phyloP scores from a whole-genome alignment of 2,888 invertebrate genomes.

The Ormia ochracea region DNA sequence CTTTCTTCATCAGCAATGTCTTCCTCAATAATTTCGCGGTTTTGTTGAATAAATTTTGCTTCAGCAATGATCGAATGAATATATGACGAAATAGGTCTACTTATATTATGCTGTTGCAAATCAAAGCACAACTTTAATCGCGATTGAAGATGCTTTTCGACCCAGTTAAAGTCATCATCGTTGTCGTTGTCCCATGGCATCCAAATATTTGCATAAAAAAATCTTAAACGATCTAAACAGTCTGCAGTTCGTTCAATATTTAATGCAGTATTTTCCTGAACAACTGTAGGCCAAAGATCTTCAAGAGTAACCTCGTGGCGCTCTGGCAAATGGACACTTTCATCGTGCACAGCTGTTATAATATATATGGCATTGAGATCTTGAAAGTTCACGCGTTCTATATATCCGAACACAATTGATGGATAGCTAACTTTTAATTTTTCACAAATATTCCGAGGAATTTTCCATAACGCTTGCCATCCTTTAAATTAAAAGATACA shows the following conservation, averaged over 20 bases:
- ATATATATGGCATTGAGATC: slow-evolving; percentile 78
- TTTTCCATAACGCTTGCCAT: slow-evolving; percentile 82
- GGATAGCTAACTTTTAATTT: slow-evolving; percentile 80
- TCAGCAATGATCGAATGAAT: slow-evolving; percentile 79
- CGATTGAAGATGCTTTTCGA: slow-evolving; percentile 78
- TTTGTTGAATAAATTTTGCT: slow-evolving; percentile 78
- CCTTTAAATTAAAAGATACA: slow-evolving; percentile 74
- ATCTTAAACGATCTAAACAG: slow-evolving; percentile 80
- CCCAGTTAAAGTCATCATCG: slow-evolving; percentile 80
- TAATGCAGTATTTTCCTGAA: slow-evolving; percentile 78
- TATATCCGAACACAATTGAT: slow-evolving; percentile 79
- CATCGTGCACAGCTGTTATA: slow-evolving; percentile 80
- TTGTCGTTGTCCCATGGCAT: slow-evolving; percentile 82
- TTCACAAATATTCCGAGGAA: slow-evolving; percentile 80
- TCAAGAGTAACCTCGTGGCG: slow-evolving; percentile 79
- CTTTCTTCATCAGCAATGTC: slow-evolving; percentile 74
- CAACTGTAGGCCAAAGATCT: slow-evolving; percentile 80
- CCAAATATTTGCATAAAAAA: slow-evolving; percentile 80
- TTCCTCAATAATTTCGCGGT: slow-evolving; percentile 77
- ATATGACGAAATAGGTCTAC: slow-evolving; percentile 78
- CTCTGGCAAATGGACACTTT: slow-evolving; percentile 79
- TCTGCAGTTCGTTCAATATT: slow-evolving; percentile 79
- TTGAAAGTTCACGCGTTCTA: slow-evolving; percentile 78
- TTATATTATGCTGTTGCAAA: slow-evolving; percentile 78
- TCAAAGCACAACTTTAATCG: slow-evolving; percentile 80